Base-by-base conservation (phyloP, 2,888 invertebrate species). In the Smittia aterrima region DNA sequence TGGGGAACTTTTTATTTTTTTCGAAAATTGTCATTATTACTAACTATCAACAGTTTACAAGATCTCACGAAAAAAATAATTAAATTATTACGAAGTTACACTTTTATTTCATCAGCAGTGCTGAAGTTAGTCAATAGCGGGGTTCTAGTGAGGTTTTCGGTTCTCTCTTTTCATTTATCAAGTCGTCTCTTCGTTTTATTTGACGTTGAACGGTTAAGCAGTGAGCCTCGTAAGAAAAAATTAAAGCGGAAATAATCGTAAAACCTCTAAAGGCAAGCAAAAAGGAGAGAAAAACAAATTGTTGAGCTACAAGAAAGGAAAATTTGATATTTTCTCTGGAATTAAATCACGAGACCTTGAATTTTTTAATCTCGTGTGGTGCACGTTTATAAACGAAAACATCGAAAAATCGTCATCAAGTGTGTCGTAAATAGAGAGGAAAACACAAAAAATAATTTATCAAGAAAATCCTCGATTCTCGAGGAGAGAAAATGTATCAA, bases 401-500 rank as follows among this genome's bases (percentile, higher is more conserved):
- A 16, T 47, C 47, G 11, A n/a, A 47, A 47, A 47, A n/a, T 32
- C 47, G 47, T 11, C 47, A 47, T 16, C 11, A 32, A 32, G 32
- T 32, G 32, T 32, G 32, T 6, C 32, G 9, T 32, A 32, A n/a
- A 38, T 38, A 6, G 38, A 11, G 38, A 38, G 38, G 11, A 11
- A 38, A 38, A 16, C 11, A 47, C 7, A 47, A 16, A 47, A 47
- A 47, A 47, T 47, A n/a, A 58, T 22, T 58, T 20, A 58, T 2
- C n/a, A 3, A 13, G 18, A 47, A 22, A 18, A 9, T 58, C 58
- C 58, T 58, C 58, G 18, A 58, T 22, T 58, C n/a, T 18, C 22
- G 58, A 58, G 58, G 70, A 54, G 67, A 47, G 38, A 70, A 70
- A 70, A 70, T 70, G 70, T 25, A 16, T 70, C 53, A 70, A 32